Evolutionary conservation across 2,888 invertebrate genomes (phyloP).

Genomic region (Bellardia pandia): DNA sequence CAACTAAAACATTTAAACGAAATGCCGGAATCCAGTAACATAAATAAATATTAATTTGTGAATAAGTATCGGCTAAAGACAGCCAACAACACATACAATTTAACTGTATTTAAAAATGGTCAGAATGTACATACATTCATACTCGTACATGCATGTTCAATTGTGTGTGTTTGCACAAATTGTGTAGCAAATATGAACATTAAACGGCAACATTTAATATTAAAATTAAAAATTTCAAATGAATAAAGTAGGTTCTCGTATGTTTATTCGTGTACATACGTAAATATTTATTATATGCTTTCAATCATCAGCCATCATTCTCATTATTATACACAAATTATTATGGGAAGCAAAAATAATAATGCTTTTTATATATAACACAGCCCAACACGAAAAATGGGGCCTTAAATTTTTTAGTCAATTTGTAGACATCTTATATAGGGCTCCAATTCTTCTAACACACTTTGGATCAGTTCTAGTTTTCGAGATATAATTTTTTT

Average conservation of each 20-base stretch:
- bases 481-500: too few species aligned
- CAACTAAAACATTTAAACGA: slow-evolving; percentile 45
- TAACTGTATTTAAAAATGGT: slow-evolving; percentile 63
- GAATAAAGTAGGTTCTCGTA: slow-evolving; percentile 17
- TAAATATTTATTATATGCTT: slow-evolving; percentile 22
- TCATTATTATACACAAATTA: not conserved
- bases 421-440: too few species aligned
- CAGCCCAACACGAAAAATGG: too few species aligned
- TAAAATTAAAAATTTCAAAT: slow-evolving; percentile 47
- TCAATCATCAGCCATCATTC: slow-evolving; percentile 6
- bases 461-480: too few species aligned
- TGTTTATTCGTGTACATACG: not conserved
- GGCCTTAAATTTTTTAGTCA: too few species aligned
- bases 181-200: slow-evolving; percentile 23
- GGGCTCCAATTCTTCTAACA: too few species aligned
- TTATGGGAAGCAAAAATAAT: not conserved
- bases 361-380: not conserved
- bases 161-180: not conserved
- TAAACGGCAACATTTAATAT: slow-evolving; percentile 8
- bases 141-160: not conserved
- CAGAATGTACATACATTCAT: not conserved
- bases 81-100: slow-evolving; percentile 1
- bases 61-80: not conserved
- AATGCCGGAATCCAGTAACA: slow-evolving; percentile 58
- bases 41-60: not conserved